Percentiles rank a stretch among this genome's conserved stretches.
These are phyloP conservation scores for Maconellicoccus hirsutus DNA, from an alignment of 1,140 invertebrate genomes.

Conservation along the genomic window DNA sequence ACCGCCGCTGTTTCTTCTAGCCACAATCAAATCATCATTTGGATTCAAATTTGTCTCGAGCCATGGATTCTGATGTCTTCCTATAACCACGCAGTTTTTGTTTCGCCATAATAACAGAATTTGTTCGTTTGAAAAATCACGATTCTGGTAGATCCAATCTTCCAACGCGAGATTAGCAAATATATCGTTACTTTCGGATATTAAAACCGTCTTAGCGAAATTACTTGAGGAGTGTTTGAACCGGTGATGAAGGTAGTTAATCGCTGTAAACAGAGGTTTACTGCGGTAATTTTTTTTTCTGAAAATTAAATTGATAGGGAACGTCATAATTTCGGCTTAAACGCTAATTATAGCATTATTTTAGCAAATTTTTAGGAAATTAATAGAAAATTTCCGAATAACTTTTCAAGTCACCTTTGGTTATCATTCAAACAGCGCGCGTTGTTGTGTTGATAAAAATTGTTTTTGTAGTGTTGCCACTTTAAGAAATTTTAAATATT, in stretches of 20 bases:
- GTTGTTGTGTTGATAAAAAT: too few species aligned
- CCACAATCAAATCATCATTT: conserved; percentile 54
- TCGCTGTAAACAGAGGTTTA: background rate
- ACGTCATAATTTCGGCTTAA: too few species aligned
- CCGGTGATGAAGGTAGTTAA: background rate
- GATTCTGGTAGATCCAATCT: conserved; percentile 84
- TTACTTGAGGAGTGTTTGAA: conserved; percentile 11
- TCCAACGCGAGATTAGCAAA: conserved; percentile 86
- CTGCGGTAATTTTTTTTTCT: background rate
- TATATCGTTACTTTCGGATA: conserved; percentile 81
- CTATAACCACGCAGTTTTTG: conserved; percentile 86
- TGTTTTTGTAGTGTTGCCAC: too few species aligned
- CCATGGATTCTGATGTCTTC: conserved; percentile 95
- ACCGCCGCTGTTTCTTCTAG: conserved; percentile 86
- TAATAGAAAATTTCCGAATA: too few species aligned
- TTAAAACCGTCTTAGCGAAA: conserved; percentile 70
- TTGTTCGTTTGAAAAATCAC: conserved; percentile 66
- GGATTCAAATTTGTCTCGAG: conserved; percentile 63
- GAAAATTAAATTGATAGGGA: background rate
- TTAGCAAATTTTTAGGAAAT: too few species aligned
- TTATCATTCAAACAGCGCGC: too few species aligned
- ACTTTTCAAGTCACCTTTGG: too few species aligned
- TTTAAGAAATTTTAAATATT: too few species aligned
- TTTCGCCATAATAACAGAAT: conserved; percentile 84
- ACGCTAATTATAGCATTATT: too few species aligned